Percentiles rank a stretch among this genome's conserved stretches.
Conservation (phyloP, 2,888 invertebrate species). For the Drosophila rellima region DNA sequence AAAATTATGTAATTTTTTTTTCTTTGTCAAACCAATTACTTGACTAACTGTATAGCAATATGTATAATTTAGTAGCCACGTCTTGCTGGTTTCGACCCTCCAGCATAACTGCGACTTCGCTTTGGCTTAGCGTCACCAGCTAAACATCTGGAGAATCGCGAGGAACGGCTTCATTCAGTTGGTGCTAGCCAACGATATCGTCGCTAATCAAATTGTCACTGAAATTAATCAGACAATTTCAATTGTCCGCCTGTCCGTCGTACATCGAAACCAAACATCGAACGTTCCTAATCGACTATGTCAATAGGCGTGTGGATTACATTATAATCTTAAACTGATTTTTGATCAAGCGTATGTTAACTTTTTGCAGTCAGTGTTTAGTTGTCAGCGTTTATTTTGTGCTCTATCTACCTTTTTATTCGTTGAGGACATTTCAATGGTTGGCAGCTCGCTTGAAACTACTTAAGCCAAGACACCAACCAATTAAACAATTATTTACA, state of each 20-base stretch:
- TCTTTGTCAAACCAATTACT: background rate
- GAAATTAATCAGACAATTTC: slow-evolving; percentile 31
- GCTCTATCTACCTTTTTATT: background rate
- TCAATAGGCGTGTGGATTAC: slow-evolving; percentile 39
- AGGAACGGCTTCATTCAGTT: slow-evolving; percentile 25
- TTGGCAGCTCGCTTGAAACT: background rate
- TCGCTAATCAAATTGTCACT: slow-evolving; percentile 68
- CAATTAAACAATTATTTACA: background rate
- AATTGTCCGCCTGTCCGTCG: slow-evolving; percentile 31
- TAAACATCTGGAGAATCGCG: slow-evolving; percentile 31
- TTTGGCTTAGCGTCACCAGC: slow-evolving; percentile 49
- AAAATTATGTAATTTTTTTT: background rate
- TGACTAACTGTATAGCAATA: background rate
- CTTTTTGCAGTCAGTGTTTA: slow-evolving; percentile 15
- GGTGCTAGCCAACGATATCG: slow-evolving; percentile 67
- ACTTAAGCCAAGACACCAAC: slow-evolving; percentile 18
- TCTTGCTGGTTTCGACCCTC: slow-evolving; percentile 48
- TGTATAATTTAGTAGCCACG: slow-evolving; percentile 56
- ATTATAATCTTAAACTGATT: slow-evolving; percentile 1
- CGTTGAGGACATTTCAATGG: background rate
- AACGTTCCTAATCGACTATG: slow-evolving; percentile 52
- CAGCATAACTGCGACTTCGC: slow-evolving; percentile 71
- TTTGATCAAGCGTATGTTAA: slow-evolving; percentile 1
- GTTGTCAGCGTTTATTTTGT: background rate
- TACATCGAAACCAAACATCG: slow-evolving; percentile 40